phyloP scores from a whole-genome alignment of 2,888 invertebrate genomes.

The Macrophya alboannulata region DNA sequence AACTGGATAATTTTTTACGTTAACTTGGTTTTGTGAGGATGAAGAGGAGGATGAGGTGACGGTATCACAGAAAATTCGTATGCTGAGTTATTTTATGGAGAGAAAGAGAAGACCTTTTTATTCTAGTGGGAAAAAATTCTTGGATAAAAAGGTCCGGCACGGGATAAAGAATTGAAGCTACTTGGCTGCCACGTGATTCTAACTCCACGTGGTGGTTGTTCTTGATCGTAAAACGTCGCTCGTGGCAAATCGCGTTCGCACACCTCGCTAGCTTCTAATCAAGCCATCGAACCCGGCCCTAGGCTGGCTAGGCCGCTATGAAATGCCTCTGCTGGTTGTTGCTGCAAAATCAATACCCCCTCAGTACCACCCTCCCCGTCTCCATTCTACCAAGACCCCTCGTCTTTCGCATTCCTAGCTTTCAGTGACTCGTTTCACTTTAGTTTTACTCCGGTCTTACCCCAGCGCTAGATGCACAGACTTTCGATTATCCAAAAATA shows the following conservation, averaged over 20 bases:
- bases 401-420: conserved; percentile 57
- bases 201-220: not conserved
- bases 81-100: not conserved
- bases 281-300: conserved; percentile 55
- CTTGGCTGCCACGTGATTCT: conserved; percentile 17
- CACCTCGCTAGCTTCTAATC: conserved; percentile 55
- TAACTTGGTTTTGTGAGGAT: not conserved
- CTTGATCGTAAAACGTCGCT: conserved; percentile 41
- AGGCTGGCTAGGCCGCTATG: conserved; percentile 65
- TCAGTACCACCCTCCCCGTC: conserved; percentile 58
- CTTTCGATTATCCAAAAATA: not conserved
- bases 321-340: conserved; percentile 74
- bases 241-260: conserved; percentile 46
- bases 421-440: conserved; percentile 53
- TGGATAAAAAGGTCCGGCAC: not conserved
- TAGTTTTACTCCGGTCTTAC: conserved; percentile 54
- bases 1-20: not conserved
- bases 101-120: not conserved
- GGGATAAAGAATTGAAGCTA: not conserved
- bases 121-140: not conserved
- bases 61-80: not conserved
- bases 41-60: not conserved
- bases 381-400: conserved; percentile 60
- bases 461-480: not conserved
- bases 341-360: conserved; percentile 76